These are phyloP conservation scores for Alsophila aescularia DNA, from an alignment of 2,888 invertebrate species.

Conservation along the genomic window DNA sequence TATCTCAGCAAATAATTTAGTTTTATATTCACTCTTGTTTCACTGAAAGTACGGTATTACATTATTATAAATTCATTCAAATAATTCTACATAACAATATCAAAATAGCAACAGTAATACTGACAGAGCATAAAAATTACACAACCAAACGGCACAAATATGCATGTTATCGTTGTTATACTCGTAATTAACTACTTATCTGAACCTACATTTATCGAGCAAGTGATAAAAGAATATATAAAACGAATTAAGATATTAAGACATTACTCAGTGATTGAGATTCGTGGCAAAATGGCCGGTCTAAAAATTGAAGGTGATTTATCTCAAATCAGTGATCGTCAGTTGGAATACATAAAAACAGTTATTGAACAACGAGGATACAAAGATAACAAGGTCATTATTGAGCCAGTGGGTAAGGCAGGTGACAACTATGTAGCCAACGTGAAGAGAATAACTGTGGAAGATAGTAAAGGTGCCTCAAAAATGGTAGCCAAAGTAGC, in stretches of 20 bases:
- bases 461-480: constrained; percentile 39
- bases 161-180: no score
- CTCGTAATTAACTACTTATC: no score
- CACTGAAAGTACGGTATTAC: no score
- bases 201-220: background rate
- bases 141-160: no score
- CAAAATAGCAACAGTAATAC: no score
- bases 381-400: constrained; percentile 21
- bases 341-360: constrained; percentile 28
- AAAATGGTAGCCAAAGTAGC: constrained; percentile 54
- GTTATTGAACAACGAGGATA: constrained; percentile 29
- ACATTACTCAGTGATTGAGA: background rate
- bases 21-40: no score
- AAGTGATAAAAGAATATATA: background rate
- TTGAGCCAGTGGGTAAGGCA: constrained; percentile 38
- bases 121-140: background rate
- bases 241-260: background rate
- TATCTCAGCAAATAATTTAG: no score
- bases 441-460: constrained; percentile 40
- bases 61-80: no score
- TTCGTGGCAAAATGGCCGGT: constrained; percentile 24
- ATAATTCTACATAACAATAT: no score
- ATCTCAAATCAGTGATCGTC: constrained; percentile 30
- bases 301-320: constrained; percentile 32
- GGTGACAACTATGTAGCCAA: constrained; percentile 48